A percentile compares a stretch with the other conserved stretches of the same genome.
Conservation (phyloP, 1,140 invertebrate genomes). For the Ips nitidus region DNA sequence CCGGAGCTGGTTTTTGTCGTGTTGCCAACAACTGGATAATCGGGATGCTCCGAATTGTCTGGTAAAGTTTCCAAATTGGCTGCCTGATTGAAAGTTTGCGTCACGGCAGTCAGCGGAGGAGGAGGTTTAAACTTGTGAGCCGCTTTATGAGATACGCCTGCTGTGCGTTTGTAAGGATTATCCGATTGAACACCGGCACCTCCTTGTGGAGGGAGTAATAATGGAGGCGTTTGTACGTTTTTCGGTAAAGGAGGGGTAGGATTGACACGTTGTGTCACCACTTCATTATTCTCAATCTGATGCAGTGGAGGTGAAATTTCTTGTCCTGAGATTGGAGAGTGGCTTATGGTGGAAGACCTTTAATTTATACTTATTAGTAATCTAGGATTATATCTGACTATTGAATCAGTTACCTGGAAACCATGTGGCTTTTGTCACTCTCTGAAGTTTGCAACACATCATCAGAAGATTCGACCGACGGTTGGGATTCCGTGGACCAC, state of each 20-base stretch:
- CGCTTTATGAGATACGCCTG: conserved; percentile 50
- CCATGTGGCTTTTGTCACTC: conserved; percentile 59
- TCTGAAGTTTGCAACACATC: conserved; percentile 57
- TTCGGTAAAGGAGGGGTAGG: conserved; percentile 38
- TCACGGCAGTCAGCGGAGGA: conserved; percentile 11
- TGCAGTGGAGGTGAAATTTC: conserved; percentile 11
- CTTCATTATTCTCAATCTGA: conserved; percentile 45
- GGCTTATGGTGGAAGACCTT: conserved; percentile 50
- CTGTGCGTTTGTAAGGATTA: conserved; percentile 52
- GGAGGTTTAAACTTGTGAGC: conserved; percentile 44
- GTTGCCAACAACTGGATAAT: conserved; percentile 43
- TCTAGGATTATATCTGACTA: not conserved
- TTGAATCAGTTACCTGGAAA: conserved; percentile 53
- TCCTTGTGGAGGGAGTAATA: conserved; percentile 31
- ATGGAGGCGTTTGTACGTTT: conserved; percentile 34
- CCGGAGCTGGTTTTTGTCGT: not conserved
- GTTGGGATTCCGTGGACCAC: conserved; percentile 64
- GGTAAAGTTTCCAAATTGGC: conserved; percentile 64
- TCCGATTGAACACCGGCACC: conserved; percentile 36
- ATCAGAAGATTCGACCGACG: conserved; percentile 63
- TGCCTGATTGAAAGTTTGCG: conserved; percentile 37
- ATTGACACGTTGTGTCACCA: conserved; percentile 36
- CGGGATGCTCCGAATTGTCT: conserved; percentile 65
- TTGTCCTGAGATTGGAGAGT: conserved; percentile 45
- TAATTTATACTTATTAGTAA: not conserved